Base-by-base conservation (phyloP, 2,113 vertebrate species). In the Larimichthys polyactis region DNA sequence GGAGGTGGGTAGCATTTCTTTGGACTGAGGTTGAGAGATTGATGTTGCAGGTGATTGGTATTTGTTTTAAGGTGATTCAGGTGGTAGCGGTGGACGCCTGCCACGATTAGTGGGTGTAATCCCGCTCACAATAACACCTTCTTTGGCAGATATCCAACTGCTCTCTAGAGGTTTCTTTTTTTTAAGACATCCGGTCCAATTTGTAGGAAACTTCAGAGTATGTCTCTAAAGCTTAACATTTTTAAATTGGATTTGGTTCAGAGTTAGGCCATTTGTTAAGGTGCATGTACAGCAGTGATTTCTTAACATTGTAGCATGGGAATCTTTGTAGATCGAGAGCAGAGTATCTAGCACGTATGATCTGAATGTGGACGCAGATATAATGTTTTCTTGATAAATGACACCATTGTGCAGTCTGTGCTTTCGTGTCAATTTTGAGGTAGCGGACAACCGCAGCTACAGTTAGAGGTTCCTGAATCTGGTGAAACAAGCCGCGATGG, bases 1-100 rank as follows among this genome's bases (percentile, higher is more conserved):
- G 27, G 75, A 87, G 52, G 78, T 79, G 20, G 11, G 63, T 63
- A 4, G 48, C 29, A 19, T 24, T 75, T 44, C 12, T 44, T 16
- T 69, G 3, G 7, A 24, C 20, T 55, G 43, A 24, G 11, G 7
- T 15, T 62, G 48, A 36, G 8, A 57, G 0, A 11, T 5, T 36
- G 52, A 19, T 60, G n/a, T 27, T 68, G 63, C 16, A 64, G 15
- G 4, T 15, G 22, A 22, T 54, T 59, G 54, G 44, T 11, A 24
- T n/a, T 70, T n/a, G 36, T 76, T 72, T 60, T 5, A 69, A 69
- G 8, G 32, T 22, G 54, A 51, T 58, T 60, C 5, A 63, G 24
- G 51, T 29, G 59, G 58, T 75, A 24, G 12, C 77, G 82, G 44
- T 29, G 14, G 17, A 71, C 16, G 19, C 15, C 54, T 19, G 19